Evolutionary conservation across 2,797 vertebrate genomes (phyloP), one percentile per base, ranked within the genome.

Genomic region (Pygocentrus nattereri): DNA sequence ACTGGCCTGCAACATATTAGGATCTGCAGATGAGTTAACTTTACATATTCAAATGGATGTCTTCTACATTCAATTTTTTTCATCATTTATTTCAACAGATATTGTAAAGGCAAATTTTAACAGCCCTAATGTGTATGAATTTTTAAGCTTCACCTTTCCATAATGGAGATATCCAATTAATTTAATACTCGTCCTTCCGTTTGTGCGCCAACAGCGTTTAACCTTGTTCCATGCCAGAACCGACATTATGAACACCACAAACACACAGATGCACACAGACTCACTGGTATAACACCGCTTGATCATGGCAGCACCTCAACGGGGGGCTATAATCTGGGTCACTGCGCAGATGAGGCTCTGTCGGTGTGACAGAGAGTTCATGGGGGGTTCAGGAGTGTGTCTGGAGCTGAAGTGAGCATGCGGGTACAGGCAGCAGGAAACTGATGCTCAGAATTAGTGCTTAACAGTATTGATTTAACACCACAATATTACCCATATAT

Each of bases 311-410:
- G 44, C 56, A 80, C 15, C 77, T 34, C 64, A 56, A 23, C 49
- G 21, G 54, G 27, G 68, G 15, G 23, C 49, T 76, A 50, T 76
- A 65, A 79, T 64, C 69, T 82, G 68, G 80, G 70, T 81, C 50
- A 80, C 56, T 65, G 27, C 31, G 41, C 54, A 70, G 82, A 76
- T 72, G 52, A 21, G 54, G 27, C 13, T 23, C 56, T 73, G 30
- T 58, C 41, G 72, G 44, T 69, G 61, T 81, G 65, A 41, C 18
- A 41, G 64, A 65, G 62, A 68, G 38, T 10, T 44, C 13, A 5
- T 61, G n/a, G 54, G 19, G 18, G 18, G 16, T 6, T 31, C 62
- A n/a, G 21, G 30, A 44, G 31, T 78, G 41, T 59, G 59, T 38
- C 44, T 65, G 38, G n/a, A 38, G 50, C n/a, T 34, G 25, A 56